phyloP scores from a whole-genome alignment of 2,888 invertebrate genomes.

The Nemurella pictetii region DNA sequence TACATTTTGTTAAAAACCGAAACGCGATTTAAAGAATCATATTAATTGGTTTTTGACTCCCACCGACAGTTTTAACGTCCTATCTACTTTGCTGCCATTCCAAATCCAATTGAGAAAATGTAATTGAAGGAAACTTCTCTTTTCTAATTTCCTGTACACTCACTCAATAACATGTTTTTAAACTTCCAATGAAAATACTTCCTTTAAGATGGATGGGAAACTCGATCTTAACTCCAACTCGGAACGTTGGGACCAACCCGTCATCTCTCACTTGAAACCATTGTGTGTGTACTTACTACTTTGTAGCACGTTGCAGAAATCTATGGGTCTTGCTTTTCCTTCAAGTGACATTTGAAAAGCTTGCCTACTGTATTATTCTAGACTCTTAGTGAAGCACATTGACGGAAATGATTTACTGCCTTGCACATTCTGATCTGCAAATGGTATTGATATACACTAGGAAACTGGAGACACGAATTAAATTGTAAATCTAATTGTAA shows the following conservation, averaged over 20 bases:
- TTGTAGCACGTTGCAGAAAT: too few relatives aligned
- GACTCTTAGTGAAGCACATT: constrained; percentile 5
- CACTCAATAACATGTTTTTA: constrained; percentile 26
- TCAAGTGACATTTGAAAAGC: not conserved
- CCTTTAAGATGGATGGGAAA: constrained; percentile 9
- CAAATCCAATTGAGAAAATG: constrained; percentile 17
- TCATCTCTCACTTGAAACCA: not conserved
- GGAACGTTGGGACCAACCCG: not conserved
- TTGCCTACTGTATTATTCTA: not conserved
- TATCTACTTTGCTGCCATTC: not conserved
- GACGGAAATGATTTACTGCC: not conserved
- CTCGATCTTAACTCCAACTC: not conserved
- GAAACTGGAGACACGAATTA: not conserved
- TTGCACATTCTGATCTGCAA: not conserved
- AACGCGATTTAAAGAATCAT: too few relatives aligned
- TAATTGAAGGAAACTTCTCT: constrained; percentile 22
- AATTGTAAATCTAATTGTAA: too few relatives aligned
- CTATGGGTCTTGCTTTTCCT: not conserved
- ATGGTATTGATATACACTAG: not conserved
- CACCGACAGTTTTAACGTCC: not conserved
- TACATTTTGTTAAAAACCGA: too few relatives aligned
- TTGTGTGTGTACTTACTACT: not conserved
- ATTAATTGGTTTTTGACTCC: too few relatives aligned
- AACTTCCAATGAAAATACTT: constrained; percentile 11
- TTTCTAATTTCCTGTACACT: constrained; percentile 22